phyloP scores from a whole-genome alignment of 2,797 vertebrate genomes.

The Micrastur ruficollis region DNA sequence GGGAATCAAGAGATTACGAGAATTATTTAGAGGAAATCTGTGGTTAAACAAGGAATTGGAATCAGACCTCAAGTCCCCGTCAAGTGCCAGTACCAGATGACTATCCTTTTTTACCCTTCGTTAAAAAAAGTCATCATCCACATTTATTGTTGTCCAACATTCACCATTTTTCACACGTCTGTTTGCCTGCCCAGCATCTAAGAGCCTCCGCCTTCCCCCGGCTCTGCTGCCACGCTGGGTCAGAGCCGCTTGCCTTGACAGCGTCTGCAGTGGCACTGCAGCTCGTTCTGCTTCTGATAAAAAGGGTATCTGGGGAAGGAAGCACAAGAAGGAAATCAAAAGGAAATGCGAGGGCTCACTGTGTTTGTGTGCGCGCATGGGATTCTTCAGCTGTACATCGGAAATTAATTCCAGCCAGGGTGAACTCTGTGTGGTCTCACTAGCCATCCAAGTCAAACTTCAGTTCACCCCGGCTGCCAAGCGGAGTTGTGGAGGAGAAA shows the following conservation, averaged over 20 bases:
- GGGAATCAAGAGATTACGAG: conserved; percentile 66
- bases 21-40: conserved; percentile 71
- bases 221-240: not conserved
- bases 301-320: conserved; percentile 50
- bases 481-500: conserved; percentile 14
- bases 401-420: conserved; percentile 66
- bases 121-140: not conserved
- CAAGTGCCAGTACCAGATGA: conserved; percentile 67
- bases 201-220: not conserved
- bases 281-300: conserved; percentile 53
- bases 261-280: not conserved
- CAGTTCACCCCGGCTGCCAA: conserved; percentile 62
- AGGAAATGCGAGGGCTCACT: conserved; percentile 46
- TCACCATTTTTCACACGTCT: conserved; percentile 54
- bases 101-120: conserved; percentile 57
- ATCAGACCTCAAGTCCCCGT: conserved; percentile 60
- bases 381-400: conserved; percentile 65
- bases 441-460: conserved; percentile 67
- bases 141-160: conserved; percentile 51
- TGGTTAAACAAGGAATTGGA: conserved; percentile 68
- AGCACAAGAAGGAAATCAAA: conserved; percentile 55
- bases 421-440: conserved; percentile 70
- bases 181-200: conserved; percentile 15
- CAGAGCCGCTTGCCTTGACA: not conserved
- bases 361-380: conserved; percentile 48